Evolutionary conservation across 1,140 invertebrate genomes (phyloP), one percentile per base, ranked within the genome.

Genomic region (Zaprionus camerounensis): DNA sequence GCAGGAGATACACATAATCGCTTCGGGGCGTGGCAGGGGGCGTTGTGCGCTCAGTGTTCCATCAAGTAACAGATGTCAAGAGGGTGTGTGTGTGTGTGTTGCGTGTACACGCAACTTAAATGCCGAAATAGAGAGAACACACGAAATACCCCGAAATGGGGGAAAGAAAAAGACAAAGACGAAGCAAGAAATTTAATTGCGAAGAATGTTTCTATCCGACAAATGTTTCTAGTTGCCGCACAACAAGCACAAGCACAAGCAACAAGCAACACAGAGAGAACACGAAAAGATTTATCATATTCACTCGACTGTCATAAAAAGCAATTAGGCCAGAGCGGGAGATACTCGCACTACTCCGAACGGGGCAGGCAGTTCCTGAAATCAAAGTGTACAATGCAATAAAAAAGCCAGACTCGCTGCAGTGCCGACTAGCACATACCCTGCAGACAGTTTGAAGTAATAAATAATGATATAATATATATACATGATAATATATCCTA

Each of bases 261-360:
- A 57, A 24, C 55, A 34, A 66, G 41, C 13, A 49, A 26, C 1
- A 66, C 11, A 34, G 34, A 46, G 31, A 38, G 13, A 66, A 65
- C 62, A 72, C 64, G 69, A 75, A 80, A 81, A 88, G 81, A 88
- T 88, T 90, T 84, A 88, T 88, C 85, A 88, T 88, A 90, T 88
- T 88, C 84, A 90, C 65, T 90, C 84, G 81, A 88, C 85, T 88
- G 84, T 88, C 84, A 88, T 88, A 88, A 90, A 88, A 88, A 88
- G 84, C 85, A 88, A 88, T 88, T 88, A 88, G 84, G 81, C 85
- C 71, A 56, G 59, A 71, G 78, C 78, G 81, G 66, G 78, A 84
- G 78, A 87, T 87, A 88, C 83, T 74, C 63, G 81, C 58, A 73
- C 31, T 58, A 73, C 17, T 58, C 15, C 22, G 11, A 56, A 26